Evolutionary conservation across 2,797 vertebrate species (phyloP).

Genomic region (Sebastes minor): DNA sequence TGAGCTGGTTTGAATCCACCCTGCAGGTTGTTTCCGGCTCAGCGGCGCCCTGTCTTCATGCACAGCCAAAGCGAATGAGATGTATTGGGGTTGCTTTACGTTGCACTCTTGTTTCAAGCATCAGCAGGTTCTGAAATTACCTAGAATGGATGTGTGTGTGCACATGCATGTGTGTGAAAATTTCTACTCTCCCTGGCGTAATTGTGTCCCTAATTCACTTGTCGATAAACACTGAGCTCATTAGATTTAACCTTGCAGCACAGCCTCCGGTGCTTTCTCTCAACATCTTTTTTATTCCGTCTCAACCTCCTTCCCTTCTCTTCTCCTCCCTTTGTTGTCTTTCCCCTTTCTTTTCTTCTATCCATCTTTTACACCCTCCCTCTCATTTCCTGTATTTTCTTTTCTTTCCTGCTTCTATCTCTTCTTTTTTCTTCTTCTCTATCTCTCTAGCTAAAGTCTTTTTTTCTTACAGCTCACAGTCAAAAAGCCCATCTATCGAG

Average conservation of each 20-base stretch:
- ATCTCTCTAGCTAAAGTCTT: background rate
- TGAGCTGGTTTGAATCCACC: background rate
- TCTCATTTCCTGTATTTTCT: background rate
- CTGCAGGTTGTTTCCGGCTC: background rate
- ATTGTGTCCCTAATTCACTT: constrained; percentile 42
- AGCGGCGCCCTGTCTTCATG: background rate
- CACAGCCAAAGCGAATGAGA: constrained; percentile 29
- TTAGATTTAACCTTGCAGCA: constrained; percentile 63
- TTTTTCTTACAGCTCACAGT: background rate
- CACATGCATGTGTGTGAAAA: background rate
- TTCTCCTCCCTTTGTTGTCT: background rate
- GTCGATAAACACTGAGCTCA: constrained; percentile 50
- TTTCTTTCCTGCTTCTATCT: background rate
- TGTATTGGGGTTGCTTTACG: constrained; percentile 24
- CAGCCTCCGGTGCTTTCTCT: constrained; percentile 47
- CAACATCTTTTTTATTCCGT: constrained; percentile 26
- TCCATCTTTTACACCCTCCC: background rate
- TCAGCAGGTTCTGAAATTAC: constrained; percentile 43
- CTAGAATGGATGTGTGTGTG: background rate
- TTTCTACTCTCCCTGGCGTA: constrained; percentile 17
- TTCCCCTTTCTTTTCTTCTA: background rate
- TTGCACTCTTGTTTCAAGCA: constrained; percentile 36
- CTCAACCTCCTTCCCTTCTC: constrained; percentile 5
- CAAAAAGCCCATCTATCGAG: background rate
- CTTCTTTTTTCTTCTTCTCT: background rate